phyloP scores from a whole-genome alignment of 2,888 invertebrate species.

The Tineola bisselliella region DNA sequence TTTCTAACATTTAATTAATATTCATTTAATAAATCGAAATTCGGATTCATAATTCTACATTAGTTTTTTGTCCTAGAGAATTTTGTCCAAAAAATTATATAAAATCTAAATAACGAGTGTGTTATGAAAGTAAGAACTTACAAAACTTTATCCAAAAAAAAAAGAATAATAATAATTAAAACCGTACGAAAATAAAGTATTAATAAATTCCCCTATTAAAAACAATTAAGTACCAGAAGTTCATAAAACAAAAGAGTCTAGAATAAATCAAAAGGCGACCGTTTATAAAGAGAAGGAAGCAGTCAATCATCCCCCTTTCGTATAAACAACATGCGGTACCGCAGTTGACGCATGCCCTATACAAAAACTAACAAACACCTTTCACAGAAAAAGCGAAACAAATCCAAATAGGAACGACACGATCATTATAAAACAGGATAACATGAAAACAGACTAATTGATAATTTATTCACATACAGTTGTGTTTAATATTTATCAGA shows the following conservation, averaged over 20 bases:
- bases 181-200: not conserved
- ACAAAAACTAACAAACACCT: slow-evolving; percentile 11
- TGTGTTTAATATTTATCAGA: not conserved
- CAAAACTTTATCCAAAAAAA: too few relatives aligned
- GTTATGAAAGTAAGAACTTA: too few relatives aligned
- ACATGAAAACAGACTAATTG: not conserved
- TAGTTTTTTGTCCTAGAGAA: too few relatives aligned
- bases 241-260: slow-evolving; percentile 38
- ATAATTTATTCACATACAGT: not conserved
- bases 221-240: slow-evolving; percentile 20
- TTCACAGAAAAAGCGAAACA: slow-evolving; percentile 4
- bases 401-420: slow-evolving; percentile 6
- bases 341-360: slow-evolving; percentile 17
- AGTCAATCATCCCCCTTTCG: slow-evolving; percentile 59
- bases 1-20: not conserved
- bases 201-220: slow-evolving; percentile 5
- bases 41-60: too few relatives aligned
- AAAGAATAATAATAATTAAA: too few relatives aligned
- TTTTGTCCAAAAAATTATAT: too few relatives aligned
- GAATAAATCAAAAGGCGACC: slow-evolving; percentile 49
- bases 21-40: not conserved
- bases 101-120: too few relatives aligned
- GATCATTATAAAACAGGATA: not conserved
- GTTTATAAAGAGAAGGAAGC: slow-evolving; percentile 47
- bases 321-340: slow-evolving; percentile 30